A percentile compares a stretch with the other conserved stretches of the same genome.
These are phyloP conservation scores for Octonoba sinensis DNA, from an alignment of 2,888 invertebrate genomes.

Conservation along the genomic window DNA sequence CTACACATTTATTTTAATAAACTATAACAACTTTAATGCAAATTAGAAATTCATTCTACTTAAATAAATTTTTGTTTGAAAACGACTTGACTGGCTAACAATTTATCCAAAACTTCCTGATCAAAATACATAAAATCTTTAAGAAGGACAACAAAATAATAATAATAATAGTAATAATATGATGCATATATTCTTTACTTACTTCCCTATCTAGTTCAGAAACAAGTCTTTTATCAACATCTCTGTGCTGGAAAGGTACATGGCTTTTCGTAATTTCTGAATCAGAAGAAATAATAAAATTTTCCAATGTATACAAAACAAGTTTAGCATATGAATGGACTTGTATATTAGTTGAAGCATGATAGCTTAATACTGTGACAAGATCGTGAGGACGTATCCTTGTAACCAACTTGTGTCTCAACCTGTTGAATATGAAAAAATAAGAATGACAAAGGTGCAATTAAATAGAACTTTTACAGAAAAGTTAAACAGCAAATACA, in stretches of 20 bases:
- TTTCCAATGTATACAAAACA: constrained; percentile 63
- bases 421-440: constrained; percentile 14
- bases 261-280: constrained; percentile 68
- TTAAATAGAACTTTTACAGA: no score
- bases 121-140: no score
- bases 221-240: not conserved
- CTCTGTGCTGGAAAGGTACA: constrained; percentile 66
- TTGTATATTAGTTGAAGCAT: not conserved
- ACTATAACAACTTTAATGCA: no score
- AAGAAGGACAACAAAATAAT: no score
- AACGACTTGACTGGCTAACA: no score
- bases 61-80: no score
- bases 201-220: constrained; percentile 1
- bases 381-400: constrained; percentile 48
- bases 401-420: constrained; percentile 20
- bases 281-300: constrained; percentile 69
- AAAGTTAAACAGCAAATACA: no score
- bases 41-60: no score
- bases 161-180: no score
- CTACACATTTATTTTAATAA: no score
- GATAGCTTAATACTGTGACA: constrained; percentile 9
- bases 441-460: no score
- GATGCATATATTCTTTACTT: constrained; percentile 12
- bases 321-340: constrained; percentile 40
- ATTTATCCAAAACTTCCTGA: no score